These are phyloP conservation scores for Urocolius indicus DNA, from an alignment of 2,113 vertebrate genomes.

Conservation along the genomic window DNA sequence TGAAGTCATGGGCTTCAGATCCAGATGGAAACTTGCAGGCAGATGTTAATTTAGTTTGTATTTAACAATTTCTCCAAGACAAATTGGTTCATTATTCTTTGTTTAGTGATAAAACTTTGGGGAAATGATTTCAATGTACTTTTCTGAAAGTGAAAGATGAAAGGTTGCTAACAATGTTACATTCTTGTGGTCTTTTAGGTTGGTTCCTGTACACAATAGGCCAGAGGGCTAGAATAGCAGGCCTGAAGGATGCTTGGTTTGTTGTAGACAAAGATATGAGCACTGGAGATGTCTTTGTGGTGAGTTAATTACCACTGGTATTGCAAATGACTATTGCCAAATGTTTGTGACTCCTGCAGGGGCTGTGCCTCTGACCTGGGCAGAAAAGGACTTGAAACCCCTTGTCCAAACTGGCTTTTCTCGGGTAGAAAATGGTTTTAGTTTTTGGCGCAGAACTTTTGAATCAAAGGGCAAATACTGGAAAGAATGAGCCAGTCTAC, in stretches of 20 bases:
- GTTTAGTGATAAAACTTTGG: background rate
- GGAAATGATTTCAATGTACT: background rate
- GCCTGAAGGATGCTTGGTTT: conserved; percentile 87
- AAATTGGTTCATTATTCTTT: background rate
- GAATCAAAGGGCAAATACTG: background rate
- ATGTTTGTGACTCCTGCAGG: background rate
- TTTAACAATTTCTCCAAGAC: background rate
- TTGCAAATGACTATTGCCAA: background rate
- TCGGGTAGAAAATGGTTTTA: background rate
- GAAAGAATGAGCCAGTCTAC: background rate
- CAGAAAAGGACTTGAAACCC: background rate
- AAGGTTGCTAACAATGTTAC: background rate
- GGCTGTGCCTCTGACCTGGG: background rate
- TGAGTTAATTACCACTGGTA: conserved; percentile 69
- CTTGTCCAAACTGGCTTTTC: conserved; percentile 10
- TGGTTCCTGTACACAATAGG: conserved; percentile 96
- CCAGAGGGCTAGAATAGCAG: conserved; percentile 90
- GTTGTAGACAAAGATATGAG: conserved; percentile 92
- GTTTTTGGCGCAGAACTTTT: background rate
- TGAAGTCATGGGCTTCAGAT: background rate
- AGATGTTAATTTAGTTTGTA: background rate
- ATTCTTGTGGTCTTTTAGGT: conserved; percentile 68
- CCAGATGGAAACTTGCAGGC: background rate
- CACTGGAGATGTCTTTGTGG: conserved; percentile 89
- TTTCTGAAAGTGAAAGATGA: background rate